Evolutionary conservation across 1,140 invertebrate genomes (phyloP).

Genomic region (Drosophila rhopaloa): DNA sequence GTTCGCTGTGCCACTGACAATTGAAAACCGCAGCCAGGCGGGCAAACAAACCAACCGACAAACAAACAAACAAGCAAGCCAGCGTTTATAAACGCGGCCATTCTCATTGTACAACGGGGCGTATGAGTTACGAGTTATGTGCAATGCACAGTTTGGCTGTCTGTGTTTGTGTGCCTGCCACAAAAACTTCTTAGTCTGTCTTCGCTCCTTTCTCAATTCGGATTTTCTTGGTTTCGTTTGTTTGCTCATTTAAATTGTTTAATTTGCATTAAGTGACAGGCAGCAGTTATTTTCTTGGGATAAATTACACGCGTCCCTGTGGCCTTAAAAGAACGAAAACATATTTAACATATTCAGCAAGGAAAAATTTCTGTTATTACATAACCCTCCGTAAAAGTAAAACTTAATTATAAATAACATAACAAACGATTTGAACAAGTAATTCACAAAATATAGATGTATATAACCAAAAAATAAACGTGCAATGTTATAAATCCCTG

Average conservation of each 20-base stretch:
- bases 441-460: not conserved
- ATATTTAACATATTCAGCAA: conserved; percentile 4
- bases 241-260: conserved; percentile 79
- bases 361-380: not conserved
- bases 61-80: conserved; percentile 27
- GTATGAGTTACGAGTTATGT: conserved; percentile 78
- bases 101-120: conserved; percentile 43
- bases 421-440: not conserved
- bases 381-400: not conserved
- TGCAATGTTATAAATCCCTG: conserved; percentile 4
- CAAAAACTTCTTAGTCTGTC: conserved; percentile 31
- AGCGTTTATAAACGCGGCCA: conserved; percentile 52
- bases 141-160: conserved; percentile 50
- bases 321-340: conserved; percentile 16
- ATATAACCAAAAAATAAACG: not conserved
- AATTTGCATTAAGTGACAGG: conserved; percentile 75
- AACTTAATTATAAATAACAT: conserved; percentile 24
- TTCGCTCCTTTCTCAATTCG: conserved; percentile 44
- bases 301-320: conserved; percentile 9
- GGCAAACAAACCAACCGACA: conserved; percentile 20
- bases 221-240: conserved; percentile 56
- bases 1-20: conserved; percentile 53
- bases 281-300: conserved; percentile 35
- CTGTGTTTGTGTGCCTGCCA: conserved; percentile 15
- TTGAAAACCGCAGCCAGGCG: conserved; percentile 60